These are phyloP conservation scores for Argya squamiceps DNA, from an alignment of 2,797 vertebrate species.

Conservation along the genomic window DNA sequence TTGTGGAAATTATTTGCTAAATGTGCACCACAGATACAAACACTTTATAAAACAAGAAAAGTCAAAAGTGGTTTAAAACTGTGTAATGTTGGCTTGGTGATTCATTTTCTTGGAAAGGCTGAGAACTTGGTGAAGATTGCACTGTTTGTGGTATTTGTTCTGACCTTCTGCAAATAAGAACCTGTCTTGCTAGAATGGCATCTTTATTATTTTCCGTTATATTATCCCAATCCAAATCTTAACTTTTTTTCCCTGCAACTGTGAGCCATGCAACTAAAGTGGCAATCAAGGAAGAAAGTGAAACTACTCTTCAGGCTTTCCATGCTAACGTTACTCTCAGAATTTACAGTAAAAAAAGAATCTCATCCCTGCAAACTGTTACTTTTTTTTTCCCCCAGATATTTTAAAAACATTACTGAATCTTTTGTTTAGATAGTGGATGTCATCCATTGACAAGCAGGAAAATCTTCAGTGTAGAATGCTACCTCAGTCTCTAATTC, in stretches of 20 bases:
- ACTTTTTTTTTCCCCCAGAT: neutral
- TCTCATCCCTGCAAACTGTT: neutral
- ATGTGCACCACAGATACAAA: rapidly evolving
- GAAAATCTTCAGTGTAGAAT: neutral
- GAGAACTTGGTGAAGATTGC: neutral
- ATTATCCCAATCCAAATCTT: neutral
- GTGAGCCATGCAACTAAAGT: neutral
- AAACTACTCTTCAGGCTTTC: neutral
- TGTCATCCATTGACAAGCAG: neutral
- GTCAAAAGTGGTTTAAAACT: neutral
- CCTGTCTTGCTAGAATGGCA: neutral
- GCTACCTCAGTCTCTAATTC: neutral
- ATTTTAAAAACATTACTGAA: neutral
- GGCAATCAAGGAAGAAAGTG: neutral
- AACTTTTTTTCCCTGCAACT: neutral
- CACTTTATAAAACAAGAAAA: neutral
- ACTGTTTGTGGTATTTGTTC: neutral
- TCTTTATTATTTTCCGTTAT: neutral
- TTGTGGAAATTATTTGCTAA: neutral
- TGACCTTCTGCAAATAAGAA: neutral
- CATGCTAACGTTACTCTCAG: neutral
- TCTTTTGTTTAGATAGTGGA: neutral
- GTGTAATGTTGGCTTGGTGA: neutral
- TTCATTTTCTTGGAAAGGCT: neutral
- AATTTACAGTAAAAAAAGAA: neutral